Percentiles rank a stretch among this genome's conserved stretches.
These are phyloP conservation scores for Dermolepida albohirtum DNA, from an alignment of 2,888 invertebrate species.

Conservation along the genomic window DNA sequence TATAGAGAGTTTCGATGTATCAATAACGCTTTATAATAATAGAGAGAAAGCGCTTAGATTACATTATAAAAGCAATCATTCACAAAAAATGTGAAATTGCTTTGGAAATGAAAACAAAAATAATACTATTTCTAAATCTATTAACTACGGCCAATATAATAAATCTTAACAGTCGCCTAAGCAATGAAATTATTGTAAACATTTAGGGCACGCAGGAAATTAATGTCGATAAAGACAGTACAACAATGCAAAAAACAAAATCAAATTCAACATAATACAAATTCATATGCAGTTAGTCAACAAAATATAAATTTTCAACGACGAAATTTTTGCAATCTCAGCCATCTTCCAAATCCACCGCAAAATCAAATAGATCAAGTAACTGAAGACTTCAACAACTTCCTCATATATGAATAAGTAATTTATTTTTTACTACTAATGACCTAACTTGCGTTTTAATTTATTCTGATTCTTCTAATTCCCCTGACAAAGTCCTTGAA, in stretches of 20 bases:
- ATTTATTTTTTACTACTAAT: background rate
- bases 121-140: too few species aligned
- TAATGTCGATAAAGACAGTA: constrained; percentile 44
- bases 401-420: background rate
- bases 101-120: too few species aligned
- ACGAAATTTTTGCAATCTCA: too few species aligned
- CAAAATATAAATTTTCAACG: too few species aligned
- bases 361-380: too few species aligned
- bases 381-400: background rate
- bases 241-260: constrained; percentile 31
- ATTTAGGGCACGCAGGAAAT: constrained; percentile 39
- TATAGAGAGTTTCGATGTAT: background rate
- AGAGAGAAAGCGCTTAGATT: constrained; percentile 6
- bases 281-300: too few species aligned
- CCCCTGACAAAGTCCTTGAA: too few species aligned
- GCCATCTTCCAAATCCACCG: too few species aligned
- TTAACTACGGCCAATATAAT: constrained; percentile 25
- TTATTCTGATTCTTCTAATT: background rate
- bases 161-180: constrained; percentile 12
- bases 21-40: background rate
- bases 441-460: constrained; percentile 2
- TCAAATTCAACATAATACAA: background rate
- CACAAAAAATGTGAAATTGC: background rate
- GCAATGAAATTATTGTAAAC: constrained; percentile 44
- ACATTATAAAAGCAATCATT: background rate